Evolutionary conservation across 2,113 vertebrate species (phyloP).

Genomic region (Oriolus oriolus): DNA sequence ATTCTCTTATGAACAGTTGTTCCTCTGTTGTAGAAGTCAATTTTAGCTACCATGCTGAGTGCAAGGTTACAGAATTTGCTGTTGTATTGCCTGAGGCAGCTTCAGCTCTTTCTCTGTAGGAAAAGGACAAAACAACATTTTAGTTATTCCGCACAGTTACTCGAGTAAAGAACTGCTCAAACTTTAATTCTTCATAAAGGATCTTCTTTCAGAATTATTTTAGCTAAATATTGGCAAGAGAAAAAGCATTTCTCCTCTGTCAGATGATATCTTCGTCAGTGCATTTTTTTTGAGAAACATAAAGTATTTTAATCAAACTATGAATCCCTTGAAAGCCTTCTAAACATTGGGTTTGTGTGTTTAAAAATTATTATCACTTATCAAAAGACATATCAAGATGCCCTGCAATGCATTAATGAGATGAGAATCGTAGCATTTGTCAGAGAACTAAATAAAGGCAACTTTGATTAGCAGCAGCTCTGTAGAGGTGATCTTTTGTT

Average conservation of each 20-base stretch:
- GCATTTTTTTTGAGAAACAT: not conserved
- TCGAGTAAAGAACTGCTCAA: not conserved
- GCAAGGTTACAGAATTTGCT: constrained; percentile 36
- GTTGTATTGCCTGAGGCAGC: constrained; percentile 47
- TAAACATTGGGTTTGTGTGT: not conserved
- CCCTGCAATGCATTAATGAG: not conserved
- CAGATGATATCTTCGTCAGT: not conserved
- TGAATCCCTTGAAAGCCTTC: not conserved
- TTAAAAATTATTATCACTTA: not conserved
- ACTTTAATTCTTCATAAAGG: not conserved
- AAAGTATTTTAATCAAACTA: not conserved
- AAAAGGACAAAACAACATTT: constrained; percentile 33
- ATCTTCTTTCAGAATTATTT: not conserved
- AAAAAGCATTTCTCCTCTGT: not conserved
- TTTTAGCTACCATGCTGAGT: constrained; percentile 30
- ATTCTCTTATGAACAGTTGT: constrained; percentile 21
- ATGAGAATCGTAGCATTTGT: not conserved
- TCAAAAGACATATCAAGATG: not conserved
- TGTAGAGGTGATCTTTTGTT: not conserved
- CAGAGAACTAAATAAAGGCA: not conserved
- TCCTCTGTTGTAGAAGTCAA: not conserved
- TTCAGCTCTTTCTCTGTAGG: not conserved
- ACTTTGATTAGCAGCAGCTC: not conserved
- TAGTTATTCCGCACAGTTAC: not conserved
- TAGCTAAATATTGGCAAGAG: not conserved